Evolutionary conservation across 2,113 vertebrate species (phyloP).

Genomic region (Numenius arquata): DNA sequence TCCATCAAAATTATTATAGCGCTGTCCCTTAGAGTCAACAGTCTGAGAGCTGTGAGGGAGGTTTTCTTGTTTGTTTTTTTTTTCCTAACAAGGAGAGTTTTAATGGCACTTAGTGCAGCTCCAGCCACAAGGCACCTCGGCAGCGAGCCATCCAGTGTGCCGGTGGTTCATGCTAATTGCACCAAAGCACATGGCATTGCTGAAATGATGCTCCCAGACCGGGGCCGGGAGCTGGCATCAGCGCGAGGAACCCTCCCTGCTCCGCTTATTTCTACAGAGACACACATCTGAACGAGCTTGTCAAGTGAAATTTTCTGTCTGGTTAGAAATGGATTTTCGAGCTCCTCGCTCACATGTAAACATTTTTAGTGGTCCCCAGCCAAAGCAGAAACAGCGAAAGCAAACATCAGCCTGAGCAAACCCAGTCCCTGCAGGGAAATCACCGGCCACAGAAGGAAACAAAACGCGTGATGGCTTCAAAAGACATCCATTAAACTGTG

Average conservation of each 20-base stretch:
- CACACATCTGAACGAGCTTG: neutral
- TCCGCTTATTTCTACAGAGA: neutral
- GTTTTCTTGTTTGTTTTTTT: neutral
- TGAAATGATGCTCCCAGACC: neutral
- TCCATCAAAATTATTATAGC: neutral
- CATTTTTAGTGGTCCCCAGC: constrained; percentile 23
- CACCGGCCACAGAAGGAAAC: neutral
- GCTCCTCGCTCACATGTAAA: neutral
- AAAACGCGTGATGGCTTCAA: neutral
- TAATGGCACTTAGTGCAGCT: neutral
- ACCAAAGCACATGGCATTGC: neutral
- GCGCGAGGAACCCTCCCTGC: neutral
- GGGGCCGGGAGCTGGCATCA: neutral
- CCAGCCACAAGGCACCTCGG: neutral
- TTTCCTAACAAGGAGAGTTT: neutral
- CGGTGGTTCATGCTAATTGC: neutral
- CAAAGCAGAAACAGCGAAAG: neutral
- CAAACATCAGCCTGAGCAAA: constrained; percentile 19
- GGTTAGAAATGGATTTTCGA: constrained; percentile 42
- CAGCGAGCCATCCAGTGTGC: fast-evolving
- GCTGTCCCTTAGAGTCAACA: neutral
- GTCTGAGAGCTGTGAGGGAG: neutral
- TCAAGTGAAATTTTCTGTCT: constrained; percentile 43
- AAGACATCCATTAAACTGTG: constrained; percentile 7
- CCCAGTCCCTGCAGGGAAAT: neutral